phyloP scores from a whole-genome alignment of 2,888 invertebrate genomes.

The Buathra laborator region DNA sequence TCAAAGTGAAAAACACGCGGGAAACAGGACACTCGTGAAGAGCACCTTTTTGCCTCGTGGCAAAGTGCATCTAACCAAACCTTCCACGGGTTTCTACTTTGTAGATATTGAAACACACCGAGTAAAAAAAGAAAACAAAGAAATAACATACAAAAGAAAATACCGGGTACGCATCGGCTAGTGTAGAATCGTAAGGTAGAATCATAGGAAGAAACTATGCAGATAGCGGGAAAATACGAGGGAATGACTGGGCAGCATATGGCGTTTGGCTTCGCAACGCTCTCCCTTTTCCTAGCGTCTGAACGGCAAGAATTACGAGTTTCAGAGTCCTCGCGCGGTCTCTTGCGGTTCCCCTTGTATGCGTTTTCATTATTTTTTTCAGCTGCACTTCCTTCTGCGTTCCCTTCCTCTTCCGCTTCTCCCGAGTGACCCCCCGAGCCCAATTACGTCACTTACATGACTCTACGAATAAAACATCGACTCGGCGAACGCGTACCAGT shows the following conservation, averaged over 20 bases:
- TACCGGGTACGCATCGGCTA: constrained; percentile 19
- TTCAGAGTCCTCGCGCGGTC: constrained; percentile 25
- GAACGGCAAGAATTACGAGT: constrained; percentile 43
- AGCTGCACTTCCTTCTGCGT: constrained; percentile 39
- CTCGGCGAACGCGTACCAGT: neutral
- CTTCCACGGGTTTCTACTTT: neutral
- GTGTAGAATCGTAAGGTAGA: constrained; percentile 8
- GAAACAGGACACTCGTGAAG: neutral
- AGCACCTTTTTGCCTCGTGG: neutral
- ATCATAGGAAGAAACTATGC: constrained; percentile 6
- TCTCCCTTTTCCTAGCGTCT: constrained; percentile 47
- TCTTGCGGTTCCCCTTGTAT: constrained; percentile 14
- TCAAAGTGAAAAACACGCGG: constrained; percentile 11
- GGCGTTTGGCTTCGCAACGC: constrained; percentile 53
- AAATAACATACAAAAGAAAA: constrained; percentile 26
- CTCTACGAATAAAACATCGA: constrained; percentile 48
- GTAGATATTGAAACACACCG: neutral
- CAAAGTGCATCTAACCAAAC: constrained; percentile 43
- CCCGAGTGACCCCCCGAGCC: constrained; percentile 44
- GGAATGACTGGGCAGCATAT: constrained; percentile 56
- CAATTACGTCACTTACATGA: constrained; percentile 43
- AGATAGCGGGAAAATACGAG: constrained; percentile 44
- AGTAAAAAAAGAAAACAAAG: neutral
- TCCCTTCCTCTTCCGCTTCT: constrained; percentile 52
- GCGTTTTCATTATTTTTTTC: constrained; percentile 3